Conservation (phyloP, 2,797 vertebrate genomes). For the Strix occidentalis region DNA sequence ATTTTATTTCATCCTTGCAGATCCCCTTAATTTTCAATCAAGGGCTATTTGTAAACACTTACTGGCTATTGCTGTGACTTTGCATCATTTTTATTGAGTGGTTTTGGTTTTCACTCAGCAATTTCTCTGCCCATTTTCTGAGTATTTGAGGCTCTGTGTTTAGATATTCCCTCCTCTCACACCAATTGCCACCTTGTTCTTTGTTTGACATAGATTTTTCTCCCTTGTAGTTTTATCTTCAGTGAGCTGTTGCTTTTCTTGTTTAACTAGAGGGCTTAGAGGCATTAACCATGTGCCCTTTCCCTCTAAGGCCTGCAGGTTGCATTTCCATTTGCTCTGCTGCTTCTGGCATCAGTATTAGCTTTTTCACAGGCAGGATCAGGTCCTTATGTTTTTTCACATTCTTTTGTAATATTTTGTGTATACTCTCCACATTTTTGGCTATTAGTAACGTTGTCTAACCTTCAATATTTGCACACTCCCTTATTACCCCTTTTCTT, state of each 20-base stretch:
- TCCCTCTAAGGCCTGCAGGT: neutral
- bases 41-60: neutral
- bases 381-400: neutral
- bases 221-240: neutral
- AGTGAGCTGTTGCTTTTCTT: neutral
- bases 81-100: neutral
- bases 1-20: neutral
- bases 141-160: neutral
- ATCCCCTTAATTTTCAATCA: neutral
- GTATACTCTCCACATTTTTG: neutral
- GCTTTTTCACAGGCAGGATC: neutral
- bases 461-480: neutral
- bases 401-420: neutral
- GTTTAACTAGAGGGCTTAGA: neutral
- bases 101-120: neutral
- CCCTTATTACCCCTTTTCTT: neutral
- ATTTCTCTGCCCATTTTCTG: neutral
- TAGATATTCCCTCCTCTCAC: neutral
- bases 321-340: neutral
- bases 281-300: neutral
- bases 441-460: neutral
- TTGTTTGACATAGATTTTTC: neutral
- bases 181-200: neutral
- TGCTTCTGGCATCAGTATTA: neutral
- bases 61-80: neutral